Evolutionary conservation across 2,888 invertebrate species (phyloP).

Genomic region (Cataglyphis rosenhaueri): DNA sequence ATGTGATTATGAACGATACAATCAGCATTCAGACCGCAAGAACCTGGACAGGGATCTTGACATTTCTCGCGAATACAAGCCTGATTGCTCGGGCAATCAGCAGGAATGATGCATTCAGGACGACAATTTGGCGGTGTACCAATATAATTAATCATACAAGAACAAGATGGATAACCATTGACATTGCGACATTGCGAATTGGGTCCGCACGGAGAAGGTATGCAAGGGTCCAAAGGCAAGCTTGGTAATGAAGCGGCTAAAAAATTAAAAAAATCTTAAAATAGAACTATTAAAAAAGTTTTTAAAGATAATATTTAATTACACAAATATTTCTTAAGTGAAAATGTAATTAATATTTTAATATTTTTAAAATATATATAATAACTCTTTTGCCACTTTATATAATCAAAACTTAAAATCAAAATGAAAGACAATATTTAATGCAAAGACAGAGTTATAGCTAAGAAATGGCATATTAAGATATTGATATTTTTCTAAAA

Average conservation of each 20-base stretch:
- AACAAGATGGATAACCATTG: slow-evolving; percentile 86
- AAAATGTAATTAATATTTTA: neutral
- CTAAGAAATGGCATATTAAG: neutral
- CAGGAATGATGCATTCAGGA: slow-evolving; percentile 90
- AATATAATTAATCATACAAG: slow-evolving; percentile 85
- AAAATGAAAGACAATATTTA: slow-evolving; percentile 13
- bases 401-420: slow-evolving; percentile 14
- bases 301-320: neutral
- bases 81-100: slow-evolving; percentile 91
- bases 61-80: slow-evolving; percentile 93
- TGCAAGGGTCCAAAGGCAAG: slow-evolving; percentile 87
- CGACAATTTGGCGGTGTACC: slow-evolving; percentile 89
- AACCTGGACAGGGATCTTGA: slow-evolving; percentile 93
- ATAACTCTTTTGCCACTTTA: neutral
- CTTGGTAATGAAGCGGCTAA: slow-evolving; percentile 63
- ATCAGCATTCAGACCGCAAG: slow-evolving; percentile 89
- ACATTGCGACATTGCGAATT: slow-evolving; percentile 87
- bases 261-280: slow-evolving; percentile 73
- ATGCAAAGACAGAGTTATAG: neutral
- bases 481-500: neutral
- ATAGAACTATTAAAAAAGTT: neutral
- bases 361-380: neutral
- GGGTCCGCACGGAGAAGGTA: slow-evolving; percentile 88
- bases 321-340: neutral
- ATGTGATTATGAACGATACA: slow-evolving; percentile 90